phyloP scores from a whole-genome alignment of 2,888 invertebrate species.

The Eristalinus sepulchralis region DNA sequence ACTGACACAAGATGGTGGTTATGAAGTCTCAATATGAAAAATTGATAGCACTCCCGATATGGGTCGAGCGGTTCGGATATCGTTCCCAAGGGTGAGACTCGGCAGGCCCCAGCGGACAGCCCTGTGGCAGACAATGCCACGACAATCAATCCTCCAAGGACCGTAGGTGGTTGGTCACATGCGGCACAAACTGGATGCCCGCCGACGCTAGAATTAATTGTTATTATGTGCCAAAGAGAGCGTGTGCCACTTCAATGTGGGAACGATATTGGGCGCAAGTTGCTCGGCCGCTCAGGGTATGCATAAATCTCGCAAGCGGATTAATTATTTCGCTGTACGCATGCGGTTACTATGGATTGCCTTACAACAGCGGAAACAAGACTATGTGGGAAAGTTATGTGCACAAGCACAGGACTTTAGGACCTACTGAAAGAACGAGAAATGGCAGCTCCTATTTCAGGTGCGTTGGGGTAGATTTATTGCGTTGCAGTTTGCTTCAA shows the following conservation, averaged over 20 bases:
- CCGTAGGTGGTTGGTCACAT: conserved; percentile 54
- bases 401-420: conserved; percentile 1
- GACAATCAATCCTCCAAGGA: not conserved
- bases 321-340: conserved; percentile 52
- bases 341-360: conserved; percentile 49
- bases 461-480: not conserved
- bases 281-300: conserved; percentile 29
- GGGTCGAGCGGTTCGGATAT: conserved; percentile 37
- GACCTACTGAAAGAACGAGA: conserved; percentile 2
- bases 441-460: not conserved
- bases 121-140: not conserved
- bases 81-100: conserved; percentile 53
- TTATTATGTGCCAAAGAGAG: conserved; percentile 47
- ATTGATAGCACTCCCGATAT: conserved; percentile 62
- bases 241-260: conserved; percentile 27
- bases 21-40: conserved; percentile 67
- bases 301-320: conserved; percentile 61
- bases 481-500: not conserved
- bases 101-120: conserved; percentile 50
- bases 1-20: conserved; percentile 29
- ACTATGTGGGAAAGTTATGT: conserved; percentile 31
- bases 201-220: conserved; percentile 47
- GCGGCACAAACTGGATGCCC: conserved; percentile 34
- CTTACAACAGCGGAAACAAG: conserved; percentile 57
- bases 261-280: conserved; percentile 29